Evolutionary conservation across 2,888 invertebrate genomes (phyloP).

Genomic region (Allolobophora icterica): DNA sequence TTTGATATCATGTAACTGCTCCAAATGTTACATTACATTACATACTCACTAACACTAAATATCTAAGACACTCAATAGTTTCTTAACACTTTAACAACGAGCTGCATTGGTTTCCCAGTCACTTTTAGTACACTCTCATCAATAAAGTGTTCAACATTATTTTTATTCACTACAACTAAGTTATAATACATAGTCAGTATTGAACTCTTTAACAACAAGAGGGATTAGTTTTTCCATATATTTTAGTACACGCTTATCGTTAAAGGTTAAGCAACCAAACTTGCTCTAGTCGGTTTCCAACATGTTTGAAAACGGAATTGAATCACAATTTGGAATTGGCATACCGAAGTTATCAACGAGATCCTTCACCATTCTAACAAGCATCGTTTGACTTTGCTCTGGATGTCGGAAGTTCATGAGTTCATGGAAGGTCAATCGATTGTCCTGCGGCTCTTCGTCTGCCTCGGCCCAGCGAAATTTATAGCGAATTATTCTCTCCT

Average conservation of each 20-base stretch:
- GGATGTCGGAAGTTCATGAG: constrained; percentile 83
- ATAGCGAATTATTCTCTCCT: constrained; percentile 78
- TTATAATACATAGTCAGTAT: not conserved
- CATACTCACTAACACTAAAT: not conserved
- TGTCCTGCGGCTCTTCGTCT: constrained; percentile 75
- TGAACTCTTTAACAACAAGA: too few species aligned
- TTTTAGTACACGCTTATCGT: too few species aligned
- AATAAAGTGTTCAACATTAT: too few species aligned
- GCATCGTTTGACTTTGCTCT: constrained; percentile 77
- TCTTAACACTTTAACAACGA: too few species aligned
- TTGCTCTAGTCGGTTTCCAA: not conserved
- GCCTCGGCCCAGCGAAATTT: constrained; percentile 82
- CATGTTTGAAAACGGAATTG: not conserved
- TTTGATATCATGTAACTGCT: not conserved
- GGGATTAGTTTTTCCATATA: too few species aligned
- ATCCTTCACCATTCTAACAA: constrained; percentile 77
- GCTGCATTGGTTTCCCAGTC: too few species aligned
- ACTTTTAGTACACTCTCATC: too few species aligned
- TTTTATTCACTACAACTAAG: not conserved
- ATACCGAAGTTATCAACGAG: constrained; percentile 76
- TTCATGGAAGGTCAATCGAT: constrained; percentile 77
- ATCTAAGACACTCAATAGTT: not conserved
- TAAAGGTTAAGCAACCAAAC: not conserved
- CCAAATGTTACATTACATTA: not conserved
- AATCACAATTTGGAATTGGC: not conserved